phyloP scores from a whole-genome alignment of 2,113 vertebrate species.

The Pogona vitticeps region DNA sequence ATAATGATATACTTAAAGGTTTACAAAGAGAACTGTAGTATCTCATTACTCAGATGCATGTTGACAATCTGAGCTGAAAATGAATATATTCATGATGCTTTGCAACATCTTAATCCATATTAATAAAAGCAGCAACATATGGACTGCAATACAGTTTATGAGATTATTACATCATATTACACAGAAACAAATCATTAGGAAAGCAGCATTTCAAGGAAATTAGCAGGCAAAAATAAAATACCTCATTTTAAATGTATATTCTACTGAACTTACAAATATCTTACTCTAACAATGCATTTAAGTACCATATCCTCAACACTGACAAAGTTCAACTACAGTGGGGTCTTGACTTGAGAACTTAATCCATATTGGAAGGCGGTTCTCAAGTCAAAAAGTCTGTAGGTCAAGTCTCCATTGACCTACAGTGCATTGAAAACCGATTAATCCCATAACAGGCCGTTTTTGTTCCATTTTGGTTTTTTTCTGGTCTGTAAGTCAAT shows the following conservation, averaged over 20 bases:
- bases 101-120: slow-evolving; percentile 45
- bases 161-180: slow-evolving; percentile 27
- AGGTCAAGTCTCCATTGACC: too few species aligned
- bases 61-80: background rate
- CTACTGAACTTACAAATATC: background rate
- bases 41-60: slow-evolving; percentile 49
- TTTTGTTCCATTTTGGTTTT: too few species aligned
- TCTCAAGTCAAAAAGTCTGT: too few species aligned
- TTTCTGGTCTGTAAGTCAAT: too few species aligned
- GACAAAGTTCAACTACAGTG: too few species aligned
- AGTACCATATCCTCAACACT: background rate
- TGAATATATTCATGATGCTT: slow-evolving; percentile 34
- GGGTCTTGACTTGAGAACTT: too few species aligned
- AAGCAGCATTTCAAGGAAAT: background rate
- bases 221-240: slow-evolving; percentile 13
- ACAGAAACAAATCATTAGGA: background rate
- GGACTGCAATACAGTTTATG: slow-evolving; percentile 44
- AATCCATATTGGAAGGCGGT: too few species aligned
- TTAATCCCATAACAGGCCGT: too few species aligned
- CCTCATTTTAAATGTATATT: slow-evolving; percentile 25
- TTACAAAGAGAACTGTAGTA: background rate
- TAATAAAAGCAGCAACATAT: slow-evolving; percentile 46
- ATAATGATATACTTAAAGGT: slow-evolving; percentile 4
- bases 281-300: background rate
- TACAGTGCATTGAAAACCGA: too few species aligned